A percentile compares a stretch with the other conserved stretches of the same genome.
phyloP scores from a whole-genome alignment of 2,797 vertebrate genomes.

The Channallabes apus region DNA sequence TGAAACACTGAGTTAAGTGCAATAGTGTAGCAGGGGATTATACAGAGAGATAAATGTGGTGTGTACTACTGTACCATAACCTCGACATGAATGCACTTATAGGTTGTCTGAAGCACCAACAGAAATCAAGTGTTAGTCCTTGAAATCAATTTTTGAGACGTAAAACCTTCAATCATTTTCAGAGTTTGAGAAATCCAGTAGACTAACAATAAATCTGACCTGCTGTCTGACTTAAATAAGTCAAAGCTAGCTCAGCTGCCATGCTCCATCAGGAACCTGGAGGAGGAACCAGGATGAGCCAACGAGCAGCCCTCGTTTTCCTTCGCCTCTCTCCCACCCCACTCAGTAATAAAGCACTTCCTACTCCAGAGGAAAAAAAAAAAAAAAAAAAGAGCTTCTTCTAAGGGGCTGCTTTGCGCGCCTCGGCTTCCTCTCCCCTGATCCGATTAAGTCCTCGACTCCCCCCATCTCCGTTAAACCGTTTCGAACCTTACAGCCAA shows the following conservation, averaged over 20 bases:
- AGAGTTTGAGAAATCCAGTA: not conserved
- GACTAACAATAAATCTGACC: not conserved
- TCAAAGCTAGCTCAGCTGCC: constrained; percentile 13
- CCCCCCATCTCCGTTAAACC: constrained; percentile 31
- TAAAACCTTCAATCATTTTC: not conserved
- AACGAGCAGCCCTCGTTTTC: constrained; percentile 12
- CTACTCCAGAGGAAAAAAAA: constrained; percentile 31
- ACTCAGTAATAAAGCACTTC: constrained; percentile 50
- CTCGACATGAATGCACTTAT: too few species aligned
- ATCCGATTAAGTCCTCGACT: constrained; percentile 48
- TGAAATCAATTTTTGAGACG: not conserved
- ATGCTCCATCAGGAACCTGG: constrained; percentile 12
- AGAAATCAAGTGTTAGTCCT: not conserved
- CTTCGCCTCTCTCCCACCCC: constrained; percentile 10
- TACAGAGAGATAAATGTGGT: too few species aligned
- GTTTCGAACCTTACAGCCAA: constrained; percentile 39
- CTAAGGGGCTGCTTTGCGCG: constrained; percentile 16
- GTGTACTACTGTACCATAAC: too few species aligned
- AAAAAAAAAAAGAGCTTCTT: constrained; percentile 39
- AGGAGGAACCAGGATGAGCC: not conserved
- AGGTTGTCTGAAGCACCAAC: not conserved
- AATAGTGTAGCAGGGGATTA: too few species aligned
- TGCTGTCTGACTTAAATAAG: constrained; percentile 13
- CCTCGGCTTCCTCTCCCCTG: constrained; percentile 40
- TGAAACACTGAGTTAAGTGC: too few species aligned